These are phyloP conservation scores for Aleiodes testaceus DNA, from an alignment of 2,888 invertebrate genomes.

Conservation along the genomic window DNA sequence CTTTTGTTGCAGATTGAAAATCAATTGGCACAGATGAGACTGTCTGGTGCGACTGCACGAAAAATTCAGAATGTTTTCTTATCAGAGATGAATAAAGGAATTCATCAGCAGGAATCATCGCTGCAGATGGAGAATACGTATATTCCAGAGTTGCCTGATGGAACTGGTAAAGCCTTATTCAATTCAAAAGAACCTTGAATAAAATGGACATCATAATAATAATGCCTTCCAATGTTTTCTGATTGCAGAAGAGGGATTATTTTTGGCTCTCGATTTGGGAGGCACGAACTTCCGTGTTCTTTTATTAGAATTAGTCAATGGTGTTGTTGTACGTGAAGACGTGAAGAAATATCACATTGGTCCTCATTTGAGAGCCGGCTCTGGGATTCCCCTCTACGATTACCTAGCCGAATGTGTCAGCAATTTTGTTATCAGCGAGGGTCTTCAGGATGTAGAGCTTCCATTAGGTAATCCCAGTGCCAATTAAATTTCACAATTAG, in stretches of 20 bases:
- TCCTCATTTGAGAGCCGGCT: conserved; percentile 77
- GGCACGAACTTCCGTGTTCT: conserved; percentile 88
- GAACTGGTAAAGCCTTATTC: conserved; percentile 80
- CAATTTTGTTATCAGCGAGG: conserved; percentile 79
- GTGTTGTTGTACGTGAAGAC: conserved; percentile 76
- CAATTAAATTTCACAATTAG: neutral
- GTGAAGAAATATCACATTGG: conserved; percentile 80
- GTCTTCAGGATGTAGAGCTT: conserved; percentile 76
- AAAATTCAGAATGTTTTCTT: conserved; percentile 77
- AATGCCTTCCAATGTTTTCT: conserved; percentile 11
- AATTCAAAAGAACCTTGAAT: too few relatives aligned
- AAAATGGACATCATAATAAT: conserved; percentile 17
- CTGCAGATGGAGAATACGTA: conserved; percentile 87
- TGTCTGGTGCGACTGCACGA: conserved; percentile 73
- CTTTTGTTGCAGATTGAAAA: conserved; percentile 60
- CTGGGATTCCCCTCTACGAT: conserved; percentile 81
- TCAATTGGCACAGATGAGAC: conserved; percentile 62
- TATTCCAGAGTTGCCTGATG: conserved; percentile 82
- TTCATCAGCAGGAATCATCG: conserved; percentile 78
- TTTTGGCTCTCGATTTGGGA: conserved; percentile 85
- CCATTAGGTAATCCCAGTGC: conserved; percentile 78
- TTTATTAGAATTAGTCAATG: conserved; percentile 77
- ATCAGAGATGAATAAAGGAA: conserved; percentile 79
- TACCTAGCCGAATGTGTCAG: conserved; percentile 84
- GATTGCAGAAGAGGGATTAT: conserved; percentile 79